Evolutionary conservation across 2,888 invertebrate species (phyloP), one percentile per base, ranked within the genome.

Genomic region (Troilus luridus): DNA sequence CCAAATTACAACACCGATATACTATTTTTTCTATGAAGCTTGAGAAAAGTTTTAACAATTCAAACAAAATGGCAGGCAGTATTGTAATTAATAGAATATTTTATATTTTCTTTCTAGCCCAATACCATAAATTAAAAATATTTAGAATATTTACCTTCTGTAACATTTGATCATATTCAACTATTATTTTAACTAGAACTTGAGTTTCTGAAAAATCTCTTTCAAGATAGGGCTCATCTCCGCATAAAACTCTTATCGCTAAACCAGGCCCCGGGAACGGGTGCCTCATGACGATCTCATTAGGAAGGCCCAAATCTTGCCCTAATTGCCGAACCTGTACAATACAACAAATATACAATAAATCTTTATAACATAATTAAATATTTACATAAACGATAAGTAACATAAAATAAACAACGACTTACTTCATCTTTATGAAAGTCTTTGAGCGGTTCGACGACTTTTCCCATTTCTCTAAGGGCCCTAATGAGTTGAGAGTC

Each of bases 211-310:
- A 97, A 94, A 98, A 99, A 95, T 99, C 98, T 94, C 97, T 96
- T 94, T 99, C 99, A 95, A 98, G 97, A 94, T 96, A 98, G 8
- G 99, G 97, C 94, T 99, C 98, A 92, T 98, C 98, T 92, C 98
- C 98, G 95, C 99, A 99, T 67, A 99, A 95, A 92, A 99, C 97
- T 92, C 99, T 96, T 94, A 99, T 99, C 81, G 99, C 99, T 92
- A 99, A 95, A 21, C 99, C 99, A 24, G 99, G 99, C 5, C 99
- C 99, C 27, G 99, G 99, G 95, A 99, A 99, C 88, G 99, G 99
- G 94, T 99, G 99, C 93, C 99, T 95, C 95, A 98, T 97, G 92
- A 99, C 98, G 93, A 99, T 95, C 93, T 97, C 96, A 77, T 96
- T 94, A 17, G 99, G 98, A 92, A 99, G 95, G 0, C 98, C 98